Base-by-base conservation (phyloP, 2,888 invertebrate species). In the Drosophila limbata region DNA sequence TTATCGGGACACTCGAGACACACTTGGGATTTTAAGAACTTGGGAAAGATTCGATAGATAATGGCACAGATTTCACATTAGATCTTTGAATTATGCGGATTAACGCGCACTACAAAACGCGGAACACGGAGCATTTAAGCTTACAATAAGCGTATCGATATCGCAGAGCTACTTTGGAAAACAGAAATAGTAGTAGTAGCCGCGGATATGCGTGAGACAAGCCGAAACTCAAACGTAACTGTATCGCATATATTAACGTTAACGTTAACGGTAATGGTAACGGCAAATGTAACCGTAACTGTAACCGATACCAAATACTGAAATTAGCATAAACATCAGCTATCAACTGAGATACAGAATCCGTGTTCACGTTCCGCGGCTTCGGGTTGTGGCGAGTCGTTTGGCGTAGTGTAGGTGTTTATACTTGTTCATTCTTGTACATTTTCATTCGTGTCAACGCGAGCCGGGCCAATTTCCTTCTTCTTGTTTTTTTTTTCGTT, bases 341-440 rank as follows among this genome's bases (percentile, higher is more conserved):
- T 28, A 25, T 35, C 13, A 50, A 69, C 53, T 53, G 40, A 53
- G 40, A 53, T 44, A 35, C 59, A 25, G 59, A 66, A 50, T 69
- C 56, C 57, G 53, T 53, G 50, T 67, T 79, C 62, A 67, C 63
- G 61, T 57, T 79, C 60, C 81, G 66, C 53, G 65, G 40, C 15
- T 57, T 40, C 31, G 37, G 48, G 13, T 39, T 60, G 50, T 40
- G 50, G 19, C 44, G 28, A 28, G 35, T 13, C 55, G 40, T 52
- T 53, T 44, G 55, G 15, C 55, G 50, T 19, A 50, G 50, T 21
- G 40, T 51, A 64, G 56, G 44, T 64, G 52, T 78, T 57, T 74
- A 62, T 42, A 52, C 73, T 56, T 45, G 55, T 64, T 11, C 48
- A 48, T 50, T 25, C 35, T 10, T 52, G 55, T 64, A 15, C 50